These are phyloP conservation scores for Leptinotarsa lineolata DNA, from an alignment of 1,140 invertebrate genomes.

Conservation along the genomic window DNA sequence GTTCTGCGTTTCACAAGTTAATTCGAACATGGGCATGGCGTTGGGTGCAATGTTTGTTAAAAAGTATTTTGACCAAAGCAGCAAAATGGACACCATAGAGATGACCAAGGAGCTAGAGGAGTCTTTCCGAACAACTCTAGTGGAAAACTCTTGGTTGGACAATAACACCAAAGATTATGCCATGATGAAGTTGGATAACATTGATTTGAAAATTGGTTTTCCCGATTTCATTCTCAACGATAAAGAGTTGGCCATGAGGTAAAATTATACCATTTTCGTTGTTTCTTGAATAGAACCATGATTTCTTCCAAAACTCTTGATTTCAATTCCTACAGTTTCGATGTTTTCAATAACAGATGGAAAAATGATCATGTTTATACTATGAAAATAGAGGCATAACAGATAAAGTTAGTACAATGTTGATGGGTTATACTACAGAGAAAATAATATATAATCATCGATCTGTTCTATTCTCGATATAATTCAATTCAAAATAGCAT, in stretches of 20 bases:
- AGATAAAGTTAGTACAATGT: too few relatives aligned
- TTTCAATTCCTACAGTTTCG: too few relatives aligned
- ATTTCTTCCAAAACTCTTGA: too few relatives aligned
- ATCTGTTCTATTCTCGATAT: too few relatives aligned
- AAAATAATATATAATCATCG: too few relatives aligned
- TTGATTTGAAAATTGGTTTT: slow-evolving; percentile 87
- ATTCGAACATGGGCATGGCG: slow-evolving; percentile 83
- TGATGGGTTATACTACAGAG: too few relatives aligned
- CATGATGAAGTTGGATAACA: slow-evolving; percentile 75
- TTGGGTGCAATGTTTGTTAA: slow-evolving; percentile 84
- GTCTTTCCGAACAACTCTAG: slow-evolving; percentile 74
- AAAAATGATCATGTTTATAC: too few relatives aligned
- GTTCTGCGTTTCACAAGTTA: slow-evolving; percentile 81
- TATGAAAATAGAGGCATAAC: too few relatives aligned
- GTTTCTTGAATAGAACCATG: too few relatives aligned
- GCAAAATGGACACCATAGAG: slow-evolving; percentile 77
- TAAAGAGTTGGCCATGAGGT: slow-evolving; percentile 63
- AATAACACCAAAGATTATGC: slow-evolving; percentile 71
- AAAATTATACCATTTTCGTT: background rate
- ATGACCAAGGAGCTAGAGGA: slow-evolving; percentile 85
- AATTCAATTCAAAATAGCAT: too few relatives aligned
- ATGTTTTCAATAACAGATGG: too few relatives aligned
- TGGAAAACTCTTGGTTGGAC: slow-evolving; percentile 81
- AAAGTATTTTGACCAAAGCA: slow-evolving; percentile 83
- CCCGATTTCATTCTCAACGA: slow-evolving; percentile 82